Evolutionary conservation across 2,888 invertebrate genomes (phyloP).

Genomic region (Lochmaea crataegi): DNA sequence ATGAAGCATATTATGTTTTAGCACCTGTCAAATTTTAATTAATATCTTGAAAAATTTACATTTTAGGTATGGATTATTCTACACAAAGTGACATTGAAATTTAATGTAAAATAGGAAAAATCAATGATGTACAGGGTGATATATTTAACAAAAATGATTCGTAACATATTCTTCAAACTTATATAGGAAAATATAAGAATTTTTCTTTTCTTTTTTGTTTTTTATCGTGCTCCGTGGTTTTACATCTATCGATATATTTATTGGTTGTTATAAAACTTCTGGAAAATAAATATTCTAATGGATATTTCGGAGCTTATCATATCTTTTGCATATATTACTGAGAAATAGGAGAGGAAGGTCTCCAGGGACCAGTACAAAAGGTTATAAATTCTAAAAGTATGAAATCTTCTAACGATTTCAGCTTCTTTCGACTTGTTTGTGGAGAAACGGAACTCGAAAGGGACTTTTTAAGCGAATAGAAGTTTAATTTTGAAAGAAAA

Average conservation of each 20-base stretch:
- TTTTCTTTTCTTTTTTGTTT: neutral
- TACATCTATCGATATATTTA: conserved; percentile 26
- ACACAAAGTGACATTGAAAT: no score
- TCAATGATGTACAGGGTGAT: no score
- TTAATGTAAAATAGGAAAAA: no score
- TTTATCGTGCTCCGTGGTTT: conserved; percentile 17
- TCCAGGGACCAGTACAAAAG: conserved; percentile 36
- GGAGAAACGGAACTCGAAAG: neutral
- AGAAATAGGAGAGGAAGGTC: conserved; percentile 22
- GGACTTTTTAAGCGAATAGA: neutral
- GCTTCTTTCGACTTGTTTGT: conserved; percentile 6
- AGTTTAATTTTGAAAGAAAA: neutral
- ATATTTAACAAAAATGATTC: no score
- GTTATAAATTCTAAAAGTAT: conserved; percentile 39
- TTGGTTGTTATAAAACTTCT: conserved; percentile 27
- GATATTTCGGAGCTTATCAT: conserved; percentile 27
- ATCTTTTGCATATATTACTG: conserved; percentile 30
- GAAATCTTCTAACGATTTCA: conserved; percentile 35
- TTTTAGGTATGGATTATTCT: no score
- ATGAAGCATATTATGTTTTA: no score
- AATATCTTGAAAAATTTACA: no score
- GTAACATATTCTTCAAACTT: neutral
- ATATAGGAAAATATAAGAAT: neutral
- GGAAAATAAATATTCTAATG: conserved; percentile 32
- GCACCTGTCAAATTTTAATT: no score